A percentile compares a stretch with the other conserved stretches of the same genome.
These are phyloP conservation scores for Scelioninae gen. 2 DNA, from an alignment of 2,888 invertebrate species.

Conservation along the genomic window DNA sequence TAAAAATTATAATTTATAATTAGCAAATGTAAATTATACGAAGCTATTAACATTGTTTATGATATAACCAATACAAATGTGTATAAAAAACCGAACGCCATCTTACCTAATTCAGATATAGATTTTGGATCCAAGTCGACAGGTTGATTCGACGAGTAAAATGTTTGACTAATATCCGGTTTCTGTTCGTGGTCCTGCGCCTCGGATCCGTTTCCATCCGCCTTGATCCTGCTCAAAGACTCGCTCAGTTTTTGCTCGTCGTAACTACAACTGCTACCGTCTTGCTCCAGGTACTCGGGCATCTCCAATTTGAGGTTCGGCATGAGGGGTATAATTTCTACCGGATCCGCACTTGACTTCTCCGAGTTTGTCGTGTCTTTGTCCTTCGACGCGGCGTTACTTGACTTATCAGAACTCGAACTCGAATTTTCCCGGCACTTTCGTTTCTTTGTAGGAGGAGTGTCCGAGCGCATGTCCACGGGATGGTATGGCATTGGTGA, in stretches of 20 bases:
- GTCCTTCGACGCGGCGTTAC: constrained; percentile 67
- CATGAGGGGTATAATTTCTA: constrained; percentile 75
- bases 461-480: constrained; percentile 69
- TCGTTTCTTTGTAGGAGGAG: constrained; percentile 72
- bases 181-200: constrained; percentile 72
- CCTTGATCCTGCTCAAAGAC: constrained; percentile 69
- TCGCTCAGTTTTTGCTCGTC: constrained; percentile 73
- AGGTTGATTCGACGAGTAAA: constrained; percentile 71
- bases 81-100: constrained; percentile 3
- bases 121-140: constrained; percentile 71
- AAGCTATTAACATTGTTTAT: no score
- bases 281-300: constrained; percentile 78
- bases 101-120: constrained; percentile 71
- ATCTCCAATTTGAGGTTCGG: constrained; percentile 78
- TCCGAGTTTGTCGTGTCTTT: constrained; percentile 69
- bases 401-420: constrained; percentile 68
- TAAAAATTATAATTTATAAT: no score
- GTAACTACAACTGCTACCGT: constrained; percentile 75
- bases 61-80: no score
- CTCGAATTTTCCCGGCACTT: constrained; percentile 71
- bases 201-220: constrained; percentile 69
- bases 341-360: constrained; percentile 70
- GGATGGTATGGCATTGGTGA: constrained; percentile 71
- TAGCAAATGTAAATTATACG: no score
- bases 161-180: constrained; percentile 74